These are phyloP conservation scores for Chalcis sispes DNA, from an alignment of 2,888 invertebrate species.

Conservation along the genomic window DNA sequence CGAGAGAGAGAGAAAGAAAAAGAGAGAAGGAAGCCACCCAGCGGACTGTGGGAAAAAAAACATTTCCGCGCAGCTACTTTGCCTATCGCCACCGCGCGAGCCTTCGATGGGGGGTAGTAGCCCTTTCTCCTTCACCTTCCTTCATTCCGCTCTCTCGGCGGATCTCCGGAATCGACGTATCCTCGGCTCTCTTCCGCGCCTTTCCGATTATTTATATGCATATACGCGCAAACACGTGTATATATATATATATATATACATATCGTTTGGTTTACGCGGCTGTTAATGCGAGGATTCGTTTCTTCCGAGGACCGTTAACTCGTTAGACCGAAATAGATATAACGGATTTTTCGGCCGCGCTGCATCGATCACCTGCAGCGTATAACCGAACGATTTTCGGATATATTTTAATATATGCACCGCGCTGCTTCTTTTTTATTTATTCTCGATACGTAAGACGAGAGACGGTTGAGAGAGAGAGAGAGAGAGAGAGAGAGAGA, in stretches of 20 bases:
- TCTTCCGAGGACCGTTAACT: slow-evolving; percentile 40
- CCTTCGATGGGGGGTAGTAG: not conserved
- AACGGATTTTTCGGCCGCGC: slow-evolving; percentile 47
- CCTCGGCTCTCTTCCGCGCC: not conserved
- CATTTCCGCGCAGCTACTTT: slow-evolving; percentile 61
- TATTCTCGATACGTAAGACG: too few relatives aligned
- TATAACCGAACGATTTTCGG: slow-evolving; percentile 23
- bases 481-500: too few relatives aligned
- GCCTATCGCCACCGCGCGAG: slow-evolving; percentile 65
- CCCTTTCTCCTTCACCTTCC: not conserved
- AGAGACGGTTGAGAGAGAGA: too few relatives aligned
- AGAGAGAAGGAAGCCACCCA: too few relatives aligned
- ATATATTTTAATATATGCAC: slow-evolving; percentile 45
- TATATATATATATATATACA: not conserved
- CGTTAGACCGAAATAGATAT: slow-evolving; percentile 13
- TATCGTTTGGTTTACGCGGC: not conserved
- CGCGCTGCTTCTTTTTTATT: slow-evolving; percentile 2
- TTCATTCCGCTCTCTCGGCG: not conserved
- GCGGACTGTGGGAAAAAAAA: slow-evolving; percentile 70
- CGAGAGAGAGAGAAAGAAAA: slow-evolving; percentile 4
- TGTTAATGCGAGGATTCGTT: not conserved
- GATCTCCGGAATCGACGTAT: not conserved
- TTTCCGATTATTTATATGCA: slow-evolving; percentile 41
- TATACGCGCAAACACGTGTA: not conserved
- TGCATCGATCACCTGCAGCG: slow-evolving; percentile 44